These are phyloP conservation scores for Amphiduros pacificus DNA, from an alignment of 2,888 invertebrate species.

Conservation along the genomic window DNA sequence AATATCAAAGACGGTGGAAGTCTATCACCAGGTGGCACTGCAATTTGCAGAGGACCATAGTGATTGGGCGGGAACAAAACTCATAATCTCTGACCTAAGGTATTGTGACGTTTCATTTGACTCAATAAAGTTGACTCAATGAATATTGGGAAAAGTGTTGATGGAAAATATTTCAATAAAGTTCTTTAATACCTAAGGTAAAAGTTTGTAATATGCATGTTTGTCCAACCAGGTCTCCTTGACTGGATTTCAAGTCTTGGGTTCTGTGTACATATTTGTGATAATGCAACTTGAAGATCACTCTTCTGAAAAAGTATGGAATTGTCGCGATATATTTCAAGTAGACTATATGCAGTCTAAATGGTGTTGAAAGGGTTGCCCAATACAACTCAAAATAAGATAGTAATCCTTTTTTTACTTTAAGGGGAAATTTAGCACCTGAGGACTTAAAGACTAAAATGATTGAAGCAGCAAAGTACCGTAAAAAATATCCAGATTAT, in stretches of 20 bases:
- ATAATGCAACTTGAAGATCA: too few species aligned
- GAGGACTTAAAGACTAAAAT: conserved; percentile 6
- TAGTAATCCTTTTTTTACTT: too few species aligned
- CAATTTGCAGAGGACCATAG: conserved; percentile 36
- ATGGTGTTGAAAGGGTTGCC: too few species aligned
- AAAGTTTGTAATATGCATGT: conserved; percentile 53
- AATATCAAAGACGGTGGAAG: conserved; percentile 31
- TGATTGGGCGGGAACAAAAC: conserved; percentile 43
- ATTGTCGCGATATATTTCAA: too few species aligned
- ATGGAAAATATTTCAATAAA: conserved; percentile 40
- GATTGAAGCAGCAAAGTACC: conserved; percentile 30
- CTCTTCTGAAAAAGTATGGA: too few species aligned
- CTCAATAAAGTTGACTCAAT: neutral
- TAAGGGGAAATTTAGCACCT: neutral
- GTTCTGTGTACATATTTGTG: too few species aligned
- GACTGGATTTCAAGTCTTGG: too few species aligned
- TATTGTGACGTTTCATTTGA: neutral
- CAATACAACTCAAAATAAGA: too few species aligned
- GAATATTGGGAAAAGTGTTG: conserved; percentile 46
- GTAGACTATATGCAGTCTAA: too few species aligned
- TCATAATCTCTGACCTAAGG: conserved; percentile 31
- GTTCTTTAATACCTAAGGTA: too few species aligned
- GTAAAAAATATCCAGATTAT: conserved; percentile 39
- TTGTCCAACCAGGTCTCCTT: too few species aligned
- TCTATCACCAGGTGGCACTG: conserved; percentile 35